Evolutionary conservation across 2,797 vertebrate genomes (phyloP).

Genomic region (Botia kubotai): DNA sequence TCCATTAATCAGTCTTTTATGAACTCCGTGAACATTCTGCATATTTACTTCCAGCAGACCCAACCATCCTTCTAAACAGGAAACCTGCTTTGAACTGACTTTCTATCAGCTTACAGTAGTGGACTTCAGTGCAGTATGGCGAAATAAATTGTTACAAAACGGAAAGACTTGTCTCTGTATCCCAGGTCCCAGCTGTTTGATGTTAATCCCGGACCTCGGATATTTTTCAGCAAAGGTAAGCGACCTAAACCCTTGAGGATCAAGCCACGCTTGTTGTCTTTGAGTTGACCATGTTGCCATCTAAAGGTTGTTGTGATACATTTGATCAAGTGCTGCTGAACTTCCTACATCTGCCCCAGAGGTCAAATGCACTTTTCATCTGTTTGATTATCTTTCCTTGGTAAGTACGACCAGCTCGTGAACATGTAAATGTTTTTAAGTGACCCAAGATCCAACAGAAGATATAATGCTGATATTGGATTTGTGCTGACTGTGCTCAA

Average conservation of each 20-base stretch:
- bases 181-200: conserved; percentile 53
- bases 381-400: conserved; percentile 62
- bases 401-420: conserved; percentile 10
- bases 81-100: conserved; percentile 28
- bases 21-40: background rate
- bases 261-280: conserved; percentile 24
- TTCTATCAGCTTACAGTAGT: conserved; percentile 31
- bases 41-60: background rate
- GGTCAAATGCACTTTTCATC: conserved; percentile 26
- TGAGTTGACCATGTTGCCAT: conserved; percentile 36
- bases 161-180: conserved; percentile 41
- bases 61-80: background rate
- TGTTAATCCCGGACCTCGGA: conserved; percentile 47
- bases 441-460: background rate
- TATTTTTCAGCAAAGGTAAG: conserved; percentile 46
- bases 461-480: background rate
- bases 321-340: conserved; percentile 38
- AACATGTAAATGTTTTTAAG: background rate
- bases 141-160: conserved; percentile 44
- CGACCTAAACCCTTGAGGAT: background rate
- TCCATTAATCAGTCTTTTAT: background rate
- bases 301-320: conserved; percentile 45
- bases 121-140: conserved; percentile 54
- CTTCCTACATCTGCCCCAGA: conserved; percentile 43
- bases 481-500: background rate